A percentile compares a stretch with the other conserved stretches of the same genome.
Conservation (phyloP, 2,113 vertebrate species). For the Cyrtonyx montezumae region DNA sequence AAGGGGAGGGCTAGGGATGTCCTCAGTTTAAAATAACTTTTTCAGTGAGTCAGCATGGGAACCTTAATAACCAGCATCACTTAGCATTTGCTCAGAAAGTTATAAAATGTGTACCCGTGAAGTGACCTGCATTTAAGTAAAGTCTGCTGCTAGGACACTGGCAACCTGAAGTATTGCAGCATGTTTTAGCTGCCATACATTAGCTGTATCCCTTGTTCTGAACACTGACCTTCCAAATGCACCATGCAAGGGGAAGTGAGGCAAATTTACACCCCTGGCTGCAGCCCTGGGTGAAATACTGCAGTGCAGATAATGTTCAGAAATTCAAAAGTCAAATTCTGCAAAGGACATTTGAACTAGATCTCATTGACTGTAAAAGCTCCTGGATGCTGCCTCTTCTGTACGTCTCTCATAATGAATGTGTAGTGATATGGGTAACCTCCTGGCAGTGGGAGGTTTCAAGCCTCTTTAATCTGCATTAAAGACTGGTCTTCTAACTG, state of each 20-base stretch:
- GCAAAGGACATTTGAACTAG: background rate
- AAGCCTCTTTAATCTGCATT: background rate
- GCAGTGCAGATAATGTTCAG: background rate
- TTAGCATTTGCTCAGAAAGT: background rate
- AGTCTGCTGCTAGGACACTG: background rate
- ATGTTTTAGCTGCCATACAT: background rate
- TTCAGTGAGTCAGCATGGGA: background rate
- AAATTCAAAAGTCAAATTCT: background rate
- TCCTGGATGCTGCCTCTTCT: background rate
- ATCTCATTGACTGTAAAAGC: background rate
- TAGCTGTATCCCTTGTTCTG: background rate
- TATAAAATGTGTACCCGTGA: background rate
- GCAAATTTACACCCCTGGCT: background rate
- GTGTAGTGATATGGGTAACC: background rate
- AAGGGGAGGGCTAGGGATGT: rapidly evolving
- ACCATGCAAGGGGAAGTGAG: background rate
- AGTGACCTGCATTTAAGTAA: background rate
- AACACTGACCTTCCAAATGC: background rate
- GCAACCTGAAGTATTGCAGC: background rate
- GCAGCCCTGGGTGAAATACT: background rate
- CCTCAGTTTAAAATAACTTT: background rate
- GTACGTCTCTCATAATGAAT: rapidly evolving
- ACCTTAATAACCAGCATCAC: background rate
- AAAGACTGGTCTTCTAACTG: background rate
- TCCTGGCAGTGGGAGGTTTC: background rate